Evolutionary conservation across 2,797 vertebrate species (phyloP), one percentile per base, ranked within the genome.

Genomic region (Sebastes cheni): DNA sequence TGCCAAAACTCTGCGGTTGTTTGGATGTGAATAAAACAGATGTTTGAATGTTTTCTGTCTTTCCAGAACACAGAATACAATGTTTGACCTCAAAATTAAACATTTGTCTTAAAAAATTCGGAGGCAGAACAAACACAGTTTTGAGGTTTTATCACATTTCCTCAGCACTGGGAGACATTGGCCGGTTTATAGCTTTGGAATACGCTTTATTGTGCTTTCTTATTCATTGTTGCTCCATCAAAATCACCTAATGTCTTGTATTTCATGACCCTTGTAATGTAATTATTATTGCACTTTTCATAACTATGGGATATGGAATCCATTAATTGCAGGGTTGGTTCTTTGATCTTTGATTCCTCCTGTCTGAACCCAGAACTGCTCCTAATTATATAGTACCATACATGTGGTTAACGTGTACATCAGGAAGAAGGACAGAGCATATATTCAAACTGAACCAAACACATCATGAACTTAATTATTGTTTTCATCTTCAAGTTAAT

Each of bases 381-480:
- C 7, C 12, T 66, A 50, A 83, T 82, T 71, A 55, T 65, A 77
- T 4, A 65, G 23, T 4, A 22, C 58, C 25, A 67, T 67, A 64
- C 54, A 59, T 23, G n/a, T 75, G 8, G 12, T 70, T 75, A 56
- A 52, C 73, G 46, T 75, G 13, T 77, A 68, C 46, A 62, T 54
- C 62, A 18, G 20, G 62, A 67, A 46, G 6, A 65, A 54, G 4
- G 6, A 22, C 8, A n/a, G 13, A 60, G 39, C 6, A 23, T 60
- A 8, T 20, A 32, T 58, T 66, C 14, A 29, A 6, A 11, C 27
- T 27, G 32, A 78, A 74, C 65, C 7, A 16, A 70, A 80, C 64
- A 34, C 36, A 78, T 71, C 23, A 81, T 62, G 11, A 78, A 71
- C 20, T 36, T 68, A 85, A 83, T 81, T 65, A 6, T 27, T 79